Evolutionary conservation across 2,888 invertebrate genomes (phyloP), one percentile per base, ranked within the genome.

Genomic region (Kryphioiulus occultus): DNA sequence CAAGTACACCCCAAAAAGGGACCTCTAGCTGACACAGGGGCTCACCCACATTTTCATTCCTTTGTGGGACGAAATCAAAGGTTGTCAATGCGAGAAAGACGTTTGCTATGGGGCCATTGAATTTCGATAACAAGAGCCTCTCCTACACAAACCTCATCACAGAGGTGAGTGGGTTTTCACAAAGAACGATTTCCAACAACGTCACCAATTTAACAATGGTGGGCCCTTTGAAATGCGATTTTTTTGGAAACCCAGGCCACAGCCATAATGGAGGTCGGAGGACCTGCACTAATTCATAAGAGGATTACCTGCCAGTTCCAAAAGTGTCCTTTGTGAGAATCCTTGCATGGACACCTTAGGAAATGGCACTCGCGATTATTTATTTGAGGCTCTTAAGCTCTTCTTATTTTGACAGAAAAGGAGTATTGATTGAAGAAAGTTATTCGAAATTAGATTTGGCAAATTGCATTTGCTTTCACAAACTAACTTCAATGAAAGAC

Each of bases 141-240:
- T 83, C 39, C 35, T 83, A 39, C 39, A 35, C 83, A 83, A 83
- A 83, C 83, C 83, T 30, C 83, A 30, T 83, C 83, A 83, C 83
- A 30, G 19, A 19, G 83, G 9, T 83, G 83, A 26, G 83, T 39
- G 32, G 39, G 83, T 83, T 30, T 19, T 9, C 17, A 83, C 32
- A 83, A 83, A 83, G 83, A 30, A 83, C 83, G 26, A 83, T 83
- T 32, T 83, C 32, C 32, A 30, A 26, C 83, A 83, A 30, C 26
- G 19, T 83, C 59, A 59, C 59, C n/a, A 4, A n/a, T n/a, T 3
- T 19, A 59, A 3, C n/a, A 17, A 5, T 59, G 59, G 59, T 59
- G 59, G 59, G 59, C 59, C 22, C 19, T 17, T 59, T 22, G 59
- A 59, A 59, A 59, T 19, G 59, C n/a, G n/a, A n/a, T n/a, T 0